phyloP scores from a whole-genome alignment of 1,140 invertebrate species.

The Leguminivora glycinivorella region DNA sequence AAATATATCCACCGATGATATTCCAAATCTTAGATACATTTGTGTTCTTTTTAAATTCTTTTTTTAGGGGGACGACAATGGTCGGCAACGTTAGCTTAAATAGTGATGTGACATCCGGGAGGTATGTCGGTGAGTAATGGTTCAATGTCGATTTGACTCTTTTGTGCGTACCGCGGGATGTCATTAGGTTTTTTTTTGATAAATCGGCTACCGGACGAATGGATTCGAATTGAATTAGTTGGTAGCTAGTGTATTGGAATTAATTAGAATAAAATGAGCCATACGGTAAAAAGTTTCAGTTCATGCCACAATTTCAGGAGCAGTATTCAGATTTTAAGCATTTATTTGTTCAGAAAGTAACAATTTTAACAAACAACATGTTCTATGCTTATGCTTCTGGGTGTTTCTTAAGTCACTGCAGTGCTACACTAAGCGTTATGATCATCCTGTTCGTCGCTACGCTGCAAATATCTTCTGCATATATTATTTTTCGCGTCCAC shows the following conservation, averaged over 20 bases:
- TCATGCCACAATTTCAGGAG: too few species aligned
- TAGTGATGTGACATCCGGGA: slow-evolving; percentile 70
- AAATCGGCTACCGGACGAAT: slow-evolving; percentile 35
- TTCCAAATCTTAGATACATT: slow-evolving; percentile 67
- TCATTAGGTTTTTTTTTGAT: slow-evolving; percentile 33
- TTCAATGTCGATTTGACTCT: slow-evolving; percentile 48
- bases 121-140: slow-evolving; percentile 68
- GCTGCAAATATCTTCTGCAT: too few species aligned
- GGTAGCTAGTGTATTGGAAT: background rate
- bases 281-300: background rate
- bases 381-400: too few species aligned
- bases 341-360: too few species aligned
- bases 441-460: too few species aligned
- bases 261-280: background rate
- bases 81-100: slow-evolving; percentile 46
- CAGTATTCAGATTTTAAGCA: too few species aligned
- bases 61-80: slow-evolving; percentile 49
- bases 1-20: slow-evolving; percentile 73
- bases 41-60: slow-evolving; percentile 60
- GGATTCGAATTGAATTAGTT: background rate
- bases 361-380: too few species aligned
- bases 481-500: too few species aligned
- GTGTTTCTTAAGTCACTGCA: too few species aligned
- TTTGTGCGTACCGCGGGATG: slow-evolving; percentile 39
- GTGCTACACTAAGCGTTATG: too few species aligned